Base-by-base conservation (phyloP, 2,888 invertebrate species). In the Hyles lineata region DNA sequence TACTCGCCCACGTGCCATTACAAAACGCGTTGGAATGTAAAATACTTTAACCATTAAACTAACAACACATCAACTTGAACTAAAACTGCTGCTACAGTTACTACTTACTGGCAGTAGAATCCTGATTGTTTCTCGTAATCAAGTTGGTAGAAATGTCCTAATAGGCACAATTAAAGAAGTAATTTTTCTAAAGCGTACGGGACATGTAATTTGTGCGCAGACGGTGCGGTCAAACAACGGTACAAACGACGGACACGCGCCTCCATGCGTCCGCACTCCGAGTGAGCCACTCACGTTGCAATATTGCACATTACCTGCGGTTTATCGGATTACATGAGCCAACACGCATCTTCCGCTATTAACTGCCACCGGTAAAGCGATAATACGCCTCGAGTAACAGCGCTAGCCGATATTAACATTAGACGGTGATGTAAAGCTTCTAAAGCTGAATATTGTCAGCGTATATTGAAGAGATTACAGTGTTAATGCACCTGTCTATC, bases 151-250 rank as follows among this genome's bases (percentile, higher is more conserved):
- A 67, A 67, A 50, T 50, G 67, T 23, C 67, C 67, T 67, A 43
- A 43, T 43, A 50, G 67, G 15, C 67, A 50, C 35, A 35, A 63
- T 63, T 67, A 67, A 67, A 43, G 43, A 67, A 50, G 23, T 43
- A 15, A n/a, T 52, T 63, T 62, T 60, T 25, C 4, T 60, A 25
- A n/a, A 25, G 21, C 32, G 2, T 67, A 67, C 32, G 32, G 58
- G 35, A 58, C 35, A 72, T 11, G 19, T 35, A 32, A 72, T 25
- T 58, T 62, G 52, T 55, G 29, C 63, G 55, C 63, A 72, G 63
- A 67, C 67, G 58, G 62, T 69, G 77, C 85, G 84, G 85, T 82
- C 85, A 81, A 78, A 72, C 83, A 85, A 85, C 85, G 83, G 85
- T 80, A 84, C 76, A 74, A 76, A 74, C 73, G 77, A 61, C 60